A percentile compares a stretch with the other conserved stretches of the same genome.
phyloP scores from a whole-genome alignment of 2,888 invertebrate species.

The Eueremaeus valkanovi region DNA sequence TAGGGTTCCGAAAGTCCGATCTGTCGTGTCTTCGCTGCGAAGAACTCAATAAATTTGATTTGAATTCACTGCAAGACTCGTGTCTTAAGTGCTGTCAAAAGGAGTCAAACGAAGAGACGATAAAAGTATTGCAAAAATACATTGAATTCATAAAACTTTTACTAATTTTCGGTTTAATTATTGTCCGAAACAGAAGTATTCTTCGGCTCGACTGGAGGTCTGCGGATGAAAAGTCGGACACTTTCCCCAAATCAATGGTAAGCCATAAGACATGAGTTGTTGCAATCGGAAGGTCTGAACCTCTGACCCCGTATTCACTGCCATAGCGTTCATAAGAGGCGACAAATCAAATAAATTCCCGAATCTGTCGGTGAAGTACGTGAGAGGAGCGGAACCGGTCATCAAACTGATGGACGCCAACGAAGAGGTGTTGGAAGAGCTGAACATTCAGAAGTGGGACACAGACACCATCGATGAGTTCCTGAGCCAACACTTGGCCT shows the following conservation, averaged over 20 bases:
- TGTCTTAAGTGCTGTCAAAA: slow-evolving; percentile 76
- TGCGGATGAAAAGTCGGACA: slow-evolving; percentile 98
- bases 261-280: slow-evolving; percentile 39
- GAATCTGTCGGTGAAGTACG: slow-evolving; percentile 85
- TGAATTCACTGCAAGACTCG: slow-evolving; percentile 64
- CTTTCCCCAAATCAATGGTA: slow-evolving; percentile 91
- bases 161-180: background rate
- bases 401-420: slow-evolving; percentile 82
- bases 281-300: slow-evolving; percentile 31
- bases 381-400: slow-evolving; percentile 87
- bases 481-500: slow-evolving; percentile 6
- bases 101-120: slow-evolving; percentile 57
- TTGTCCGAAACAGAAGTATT: slow-evolving; percentile 62
- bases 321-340: slow-evolving; percentile 85
- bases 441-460: slow-evolving; percentile 98
- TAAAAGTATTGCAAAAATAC: slow-evolving; percentile 53
- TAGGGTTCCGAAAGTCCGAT: slow-evolving; percentile 81
- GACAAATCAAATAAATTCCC: slow-evolving; percentile 83
- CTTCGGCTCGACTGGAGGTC: slow-evolving; percentile 87
- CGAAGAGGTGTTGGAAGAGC: slow-evolving; percentile 70
- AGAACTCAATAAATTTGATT: slow-evolving; percentile 69
- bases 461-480: slow-evolving; percentile 97
- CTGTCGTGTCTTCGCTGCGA: slow-evolving; percentile 85
- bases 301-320: slow-evolving; percentile 43
- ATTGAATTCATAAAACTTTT: background rate